phyloP scores from a whole-genome alignment of 2,888 invertebrate genomes.

The Caenorhabditis angaria region DNA sequence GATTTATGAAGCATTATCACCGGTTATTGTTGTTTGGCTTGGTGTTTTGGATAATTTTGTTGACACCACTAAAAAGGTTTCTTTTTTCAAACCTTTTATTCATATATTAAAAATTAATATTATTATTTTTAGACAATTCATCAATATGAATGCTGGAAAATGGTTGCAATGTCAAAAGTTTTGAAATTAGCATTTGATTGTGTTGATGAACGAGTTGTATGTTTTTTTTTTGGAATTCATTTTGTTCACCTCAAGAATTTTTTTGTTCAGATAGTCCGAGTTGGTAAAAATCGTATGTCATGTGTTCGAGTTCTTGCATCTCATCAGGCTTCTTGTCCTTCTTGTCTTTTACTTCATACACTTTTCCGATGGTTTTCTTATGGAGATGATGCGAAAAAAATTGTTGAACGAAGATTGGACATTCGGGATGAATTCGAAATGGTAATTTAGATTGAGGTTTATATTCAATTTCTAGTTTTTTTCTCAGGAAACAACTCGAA shows the following conservation, averaged over 20 bases:
- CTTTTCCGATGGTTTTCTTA: slow-evolving; percentile 57
- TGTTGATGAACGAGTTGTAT: slow-evolving; percentile 37
- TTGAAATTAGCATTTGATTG: slow-evolving; percentile 47
- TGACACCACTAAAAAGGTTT: slow-evolving; percentile 17
- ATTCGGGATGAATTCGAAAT: slow-evolving; percentile 37
- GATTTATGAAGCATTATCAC: slow-evolving; percentile 65
- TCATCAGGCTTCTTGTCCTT: slow-evolving; percentile 57
- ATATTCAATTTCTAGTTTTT: neutral
- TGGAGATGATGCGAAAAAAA: slow-evolving; percentile 16
- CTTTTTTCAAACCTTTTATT: too few relatives aligned
- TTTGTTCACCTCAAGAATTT: neutral
- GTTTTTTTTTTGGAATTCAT: slow-evolving; percentile 1
- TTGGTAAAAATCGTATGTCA: slow-evolving; percentile 40
- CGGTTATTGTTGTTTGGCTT: slow-evolving; percentile 63
- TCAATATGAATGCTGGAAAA: slow-evolving; percentile 33
- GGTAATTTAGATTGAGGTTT: neutral
- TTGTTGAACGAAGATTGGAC: slow-evolving; percentile 12
- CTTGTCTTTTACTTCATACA: slow-evolving; percentile 57
- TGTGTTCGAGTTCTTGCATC: slow-evolving; percentile 22
- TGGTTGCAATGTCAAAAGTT: slow-evolving; percentile 41
- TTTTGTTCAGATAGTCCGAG: slow-evolving; percentile 15
- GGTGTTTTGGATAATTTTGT: slow-evolving; percentile 35
- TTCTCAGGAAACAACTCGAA: slow-evolving; percentile 42
- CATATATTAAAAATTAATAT: neutral
- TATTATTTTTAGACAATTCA: slow-evolving; percentile 4